A percentile compares a stretch with the other conserved stretches of the same genome.
phyloP scores from a whole-genome alignment of 1,140 invertebrate species.

The Drosophila santomea region DNA sequence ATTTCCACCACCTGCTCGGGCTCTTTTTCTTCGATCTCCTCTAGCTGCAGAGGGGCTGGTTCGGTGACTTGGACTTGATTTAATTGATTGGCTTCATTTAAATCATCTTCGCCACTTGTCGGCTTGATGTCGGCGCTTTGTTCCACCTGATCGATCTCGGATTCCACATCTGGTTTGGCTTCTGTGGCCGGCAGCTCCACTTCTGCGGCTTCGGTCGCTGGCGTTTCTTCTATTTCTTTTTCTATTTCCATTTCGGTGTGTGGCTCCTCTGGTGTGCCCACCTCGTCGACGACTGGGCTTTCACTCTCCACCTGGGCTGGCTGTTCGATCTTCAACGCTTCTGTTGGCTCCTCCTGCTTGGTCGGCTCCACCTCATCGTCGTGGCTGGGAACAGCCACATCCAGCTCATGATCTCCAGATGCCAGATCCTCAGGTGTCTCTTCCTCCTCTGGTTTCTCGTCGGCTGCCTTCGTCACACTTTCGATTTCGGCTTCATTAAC shows the following conservation, averaged over 20 bases:
- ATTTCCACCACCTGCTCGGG: constrained; percentile 30
- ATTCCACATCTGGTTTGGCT: constrained; percentile 18
- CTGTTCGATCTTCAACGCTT: constrained; percentile 27
- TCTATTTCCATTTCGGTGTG: constrained; percentile 49
- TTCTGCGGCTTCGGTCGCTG: constrained; percentile 27
- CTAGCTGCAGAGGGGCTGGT: constrained; percentile 2
- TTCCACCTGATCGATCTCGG: constrained; percentile 63
- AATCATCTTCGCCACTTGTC: constrained; percentile 80
- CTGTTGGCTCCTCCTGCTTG: constrained; percentile 25
- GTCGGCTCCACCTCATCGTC: constrained; percentile 27
- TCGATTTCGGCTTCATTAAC: constrained; percentile 68
- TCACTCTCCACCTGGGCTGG: constrained; percentile 30
- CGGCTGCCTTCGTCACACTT: constrained; percentile 67
- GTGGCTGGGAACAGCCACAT: constrained; percentile 9
- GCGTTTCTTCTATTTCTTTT: constrained; percentile 33
- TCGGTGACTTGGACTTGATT: constrained; percentile 59
- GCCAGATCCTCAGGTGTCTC: constrained; percentile 27
- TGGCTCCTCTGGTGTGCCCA: constrained; percentile 36
- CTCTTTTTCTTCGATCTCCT: constrained; percentile 22
- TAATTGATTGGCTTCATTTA: constrained; percentile 83
- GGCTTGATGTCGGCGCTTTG: constrained; percentile 74
- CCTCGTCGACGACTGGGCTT: constrained; percentile 34
- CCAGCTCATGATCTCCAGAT: constrained; percentile 67
- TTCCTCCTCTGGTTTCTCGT: constrained; percentile 18
- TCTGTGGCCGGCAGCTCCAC: constrained; percentile 21